Conservation (phyloP, 2,113 vertebrate species). For the Cephalopterus ornatus region DNA sequence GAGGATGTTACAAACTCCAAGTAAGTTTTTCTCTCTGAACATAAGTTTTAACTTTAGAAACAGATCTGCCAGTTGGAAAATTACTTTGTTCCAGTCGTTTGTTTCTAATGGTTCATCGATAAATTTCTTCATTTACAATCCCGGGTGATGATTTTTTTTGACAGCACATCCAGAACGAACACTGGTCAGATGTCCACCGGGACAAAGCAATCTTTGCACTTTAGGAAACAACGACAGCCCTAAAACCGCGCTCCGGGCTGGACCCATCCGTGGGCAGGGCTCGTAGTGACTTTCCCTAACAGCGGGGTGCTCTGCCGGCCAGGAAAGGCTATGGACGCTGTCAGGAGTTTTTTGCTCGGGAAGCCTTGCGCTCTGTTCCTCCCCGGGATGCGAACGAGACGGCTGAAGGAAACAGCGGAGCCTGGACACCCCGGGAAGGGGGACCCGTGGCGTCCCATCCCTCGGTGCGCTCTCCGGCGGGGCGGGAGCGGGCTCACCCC, state of each 20-base stretch:
- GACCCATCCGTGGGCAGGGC: not conserved
- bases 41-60: not conserved
- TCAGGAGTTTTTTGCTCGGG: not conserved
- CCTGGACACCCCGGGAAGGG: not conserved
- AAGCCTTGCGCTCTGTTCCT: not conserved
- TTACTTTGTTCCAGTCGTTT: not conserved
- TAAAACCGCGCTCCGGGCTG: not conserved
- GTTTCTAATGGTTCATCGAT: not conserved
- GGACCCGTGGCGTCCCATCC: not conserved
- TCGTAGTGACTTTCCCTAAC: not conserved
- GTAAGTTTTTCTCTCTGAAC: not conserved
- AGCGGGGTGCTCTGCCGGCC: not conserved
- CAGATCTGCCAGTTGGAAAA: not conserved
- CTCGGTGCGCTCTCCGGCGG: not conserved
- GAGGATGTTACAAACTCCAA: not conserved
- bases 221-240: not conserved
- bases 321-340: rapidly evolving
- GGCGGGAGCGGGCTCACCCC: not conserved
- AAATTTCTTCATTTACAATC: not conserved
- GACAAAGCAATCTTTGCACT: not conserved
- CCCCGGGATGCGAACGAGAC: not conserved
- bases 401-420: not conserved
- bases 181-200: not conserved
- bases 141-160: not conserved
- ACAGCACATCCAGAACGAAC: not conserved